Evolutionary conservation across 1,140 invertebrate genomes (phyloP).

Genomic region (Brachionus angularis): DNA sequence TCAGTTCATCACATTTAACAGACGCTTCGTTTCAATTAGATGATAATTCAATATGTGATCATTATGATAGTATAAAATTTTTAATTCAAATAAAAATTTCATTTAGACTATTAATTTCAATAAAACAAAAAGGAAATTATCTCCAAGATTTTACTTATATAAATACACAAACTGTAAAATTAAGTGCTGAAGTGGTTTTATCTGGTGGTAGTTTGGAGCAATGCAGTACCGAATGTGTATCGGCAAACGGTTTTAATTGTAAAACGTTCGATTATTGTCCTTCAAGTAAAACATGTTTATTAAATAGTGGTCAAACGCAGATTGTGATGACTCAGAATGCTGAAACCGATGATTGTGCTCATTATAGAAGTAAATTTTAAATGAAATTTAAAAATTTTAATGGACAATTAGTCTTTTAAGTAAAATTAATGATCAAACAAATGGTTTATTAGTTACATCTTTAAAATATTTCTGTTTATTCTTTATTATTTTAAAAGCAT

Average conservation of each 20-base stretch:
- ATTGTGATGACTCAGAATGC: background rate
- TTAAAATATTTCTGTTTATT: too few relatives aligned
- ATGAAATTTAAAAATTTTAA: too few relatives aligned
- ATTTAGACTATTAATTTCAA: background rate
- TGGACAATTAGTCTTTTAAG: too few relatives aligned
- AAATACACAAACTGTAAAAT: background rate
- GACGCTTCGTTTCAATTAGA: background rate
- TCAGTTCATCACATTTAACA: constrained; percentile 9
- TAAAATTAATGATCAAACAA: too few relatives aligned
- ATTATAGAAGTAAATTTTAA: constrained; percentile 44
- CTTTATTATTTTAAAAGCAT: too few relatives aligned
- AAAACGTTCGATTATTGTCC: constrained; percentile 28
- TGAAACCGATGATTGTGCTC: constrained; percentile 18
- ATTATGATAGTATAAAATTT: constrained; percentile 17
- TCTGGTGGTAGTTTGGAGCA: background rate
- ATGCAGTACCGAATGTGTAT: constrained; percentile 26
- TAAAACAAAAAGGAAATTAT: background rate
- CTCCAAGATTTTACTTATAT: constrained; percentile 33
- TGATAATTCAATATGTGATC: constrained; percentile 13
- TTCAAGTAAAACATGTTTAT: constrained; percentile 21
- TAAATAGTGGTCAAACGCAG: constrained; percentile 7
- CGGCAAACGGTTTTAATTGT: constrained; percentile 3
- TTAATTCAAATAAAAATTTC: background rate
- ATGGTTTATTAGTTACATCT: too few relatives aligned
- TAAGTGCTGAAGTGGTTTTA: constrained; percentile 12